Conservation (phyloP, 2,888 invertebrate species). For the Tenthredo distinguenda region DNA sequence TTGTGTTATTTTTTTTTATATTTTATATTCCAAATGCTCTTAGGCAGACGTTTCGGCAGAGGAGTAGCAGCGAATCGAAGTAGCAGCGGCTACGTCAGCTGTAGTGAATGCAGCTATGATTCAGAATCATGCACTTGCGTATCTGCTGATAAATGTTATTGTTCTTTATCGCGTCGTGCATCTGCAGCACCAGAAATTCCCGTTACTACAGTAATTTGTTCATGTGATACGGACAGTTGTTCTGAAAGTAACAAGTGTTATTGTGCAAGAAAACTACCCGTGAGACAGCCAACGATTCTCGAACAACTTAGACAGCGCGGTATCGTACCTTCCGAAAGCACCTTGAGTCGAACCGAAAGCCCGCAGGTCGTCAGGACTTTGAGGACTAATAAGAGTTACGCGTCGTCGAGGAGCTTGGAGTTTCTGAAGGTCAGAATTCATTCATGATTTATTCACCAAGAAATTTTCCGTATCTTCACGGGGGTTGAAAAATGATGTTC, state of each 20-base stretch:
- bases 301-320: conserved; percentile 80
- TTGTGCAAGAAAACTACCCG: conserved; percentile 78
- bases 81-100: conserved; percentile 88
- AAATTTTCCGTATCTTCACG: neutral
- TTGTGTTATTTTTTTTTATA: neutral
- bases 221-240: conserved; percentile 92
- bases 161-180: conserved; percentile 81
- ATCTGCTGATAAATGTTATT: conserved; percentile 91
- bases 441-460: neutral
- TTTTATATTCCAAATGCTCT: neutral
- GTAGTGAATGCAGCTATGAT: conserved; percentile 92
- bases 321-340: conserved; percentile 77
- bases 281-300: conserved; percentile 77
- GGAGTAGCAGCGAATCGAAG: conserved; percentile 75
- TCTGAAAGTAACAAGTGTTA: conserved; percentile 94
- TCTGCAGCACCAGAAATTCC: conserved; percentile 75
- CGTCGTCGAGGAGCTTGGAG: conserved; percentile 75
- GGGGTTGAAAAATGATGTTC: neutral
- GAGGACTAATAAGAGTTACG: conserved; percentile 63
- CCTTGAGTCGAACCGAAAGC: conserved; percentile 69
- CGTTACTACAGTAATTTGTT: conserved; percentile 81
- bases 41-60: conserved; percentile 68
- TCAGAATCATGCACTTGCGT: conserved; percentile 90
- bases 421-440: conserved; percentile 70
- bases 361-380: conserved; percentile 67